Evolutionary conservation across 2,888 invertebrate species (phyloP).

Genomic region (Chromoteleia sp.): DNA sequence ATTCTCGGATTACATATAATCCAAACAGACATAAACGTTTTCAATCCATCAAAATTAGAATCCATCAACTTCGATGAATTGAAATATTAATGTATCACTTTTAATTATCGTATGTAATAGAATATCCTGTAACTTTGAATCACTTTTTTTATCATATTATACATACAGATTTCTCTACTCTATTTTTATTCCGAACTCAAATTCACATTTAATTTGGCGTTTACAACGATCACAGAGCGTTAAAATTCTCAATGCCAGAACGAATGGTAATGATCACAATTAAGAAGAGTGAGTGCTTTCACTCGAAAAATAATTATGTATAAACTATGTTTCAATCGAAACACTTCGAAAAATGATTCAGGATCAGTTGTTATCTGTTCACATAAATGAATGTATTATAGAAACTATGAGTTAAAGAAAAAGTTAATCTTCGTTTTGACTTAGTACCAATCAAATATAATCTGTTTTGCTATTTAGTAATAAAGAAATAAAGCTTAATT

Average conservation of each 20-base stretch:
- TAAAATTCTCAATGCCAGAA: constrained; percentile 25
- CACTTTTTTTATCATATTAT: neutral
- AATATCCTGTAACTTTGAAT: neutral
- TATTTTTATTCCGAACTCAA: constrained; percentile 14
- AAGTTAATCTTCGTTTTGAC: neutral
- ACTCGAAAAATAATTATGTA: neutral
- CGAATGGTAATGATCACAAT: constrained; percentile 11
- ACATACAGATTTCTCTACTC: constrained; percentile 5
- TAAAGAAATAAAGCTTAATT: neutral
- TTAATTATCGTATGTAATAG: constrained; percentile 17
- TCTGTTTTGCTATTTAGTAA: neutral
- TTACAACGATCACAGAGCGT: constrained; percentile 55
- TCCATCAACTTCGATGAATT: constrained; percentile 21
- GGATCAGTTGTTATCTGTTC: too few species aligned
- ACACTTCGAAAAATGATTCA: too few species aligned
- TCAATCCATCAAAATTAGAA: constrained; percentile 25
- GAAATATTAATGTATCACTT: constrained; percentile 35
- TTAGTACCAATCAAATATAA: neutral
- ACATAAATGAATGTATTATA: too few species aligned
- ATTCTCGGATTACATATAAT: constrained; percentile 37
- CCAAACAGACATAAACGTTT: constrained; percentile 31
- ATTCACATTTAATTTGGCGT: constrained; percentile 52
- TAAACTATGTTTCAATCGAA: too few species aligned
- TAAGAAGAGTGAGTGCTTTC: neutral
- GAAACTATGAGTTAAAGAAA: neutral